A percentile compares a stretch with the other conserved stretches of the same genome.
These are phyloP conservation scores for Microvelia longipes DNA, from an alignment of 1,140 invertebrate species.

Conservation along the genomic window DNA sequence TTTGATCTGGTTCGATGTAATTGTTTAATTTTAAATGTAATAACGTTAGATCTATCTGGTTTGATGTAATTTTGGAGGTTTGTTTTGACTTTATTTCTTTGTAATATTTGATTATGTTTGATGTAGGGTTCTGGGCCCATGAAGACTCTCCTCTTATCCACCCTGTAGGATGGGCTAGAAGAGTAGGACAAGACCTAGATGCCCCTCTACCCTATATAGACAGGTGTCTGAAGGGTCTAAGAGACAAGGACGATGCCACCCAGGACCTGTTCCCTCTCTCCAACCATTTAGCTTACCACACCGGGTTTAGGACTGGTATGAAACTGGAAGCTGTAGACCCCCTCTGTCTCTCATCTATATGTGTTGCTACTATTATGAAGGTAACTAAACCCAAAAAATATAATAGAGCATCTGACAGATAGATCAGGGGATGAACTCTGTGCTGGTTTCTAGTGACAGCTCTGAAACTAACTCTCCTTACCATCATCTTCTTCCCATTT, in stretches of 20 bases:
- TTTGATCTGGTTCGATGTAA: too few species aligned
- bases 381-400: conserved; percentile 24
- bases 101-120: too few species aligned
- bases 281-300: conserved; percentile 26
- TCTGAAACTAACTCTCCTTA: too few species aligned
- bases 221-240: conserved; percentile 39
- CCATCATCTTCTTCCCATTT: too few species aligned
- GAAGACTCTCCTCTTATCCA: conserved; percentile 88
- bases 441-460: too few species aligned
- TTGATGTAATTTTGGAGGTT: too few species aligned
- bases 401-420: too few species aligned
- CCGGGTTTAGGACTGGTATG: conserved; percentile 71
- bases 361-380: conserved; percentile 87
- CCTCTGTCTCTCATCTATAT: conserved; percentile 81
- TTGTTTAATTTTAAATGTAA: too few species aligned
- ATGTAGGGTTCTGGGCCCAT: conserved; percentile 76
- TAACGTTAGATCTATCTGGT: too few species aligned
- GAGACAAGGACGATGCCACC: conserved; percentile 52
- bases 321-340: conserved; percentile 95
- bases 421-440: too few species aligned
- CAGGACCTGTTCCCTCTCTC: conserved; percentile 51
- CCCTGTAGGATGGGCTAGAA: conserved; percentile 81
- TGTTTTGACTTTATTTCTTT: too few species aligned
- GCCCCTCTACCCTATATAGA: conserved; percentile 62
- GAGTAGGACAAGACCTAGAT: conserved; percentile 66